phyloP scores from a whole-genome alignment of 2,113 vertebrate genomes.

The Dicentrarchus labrax region DNA sequence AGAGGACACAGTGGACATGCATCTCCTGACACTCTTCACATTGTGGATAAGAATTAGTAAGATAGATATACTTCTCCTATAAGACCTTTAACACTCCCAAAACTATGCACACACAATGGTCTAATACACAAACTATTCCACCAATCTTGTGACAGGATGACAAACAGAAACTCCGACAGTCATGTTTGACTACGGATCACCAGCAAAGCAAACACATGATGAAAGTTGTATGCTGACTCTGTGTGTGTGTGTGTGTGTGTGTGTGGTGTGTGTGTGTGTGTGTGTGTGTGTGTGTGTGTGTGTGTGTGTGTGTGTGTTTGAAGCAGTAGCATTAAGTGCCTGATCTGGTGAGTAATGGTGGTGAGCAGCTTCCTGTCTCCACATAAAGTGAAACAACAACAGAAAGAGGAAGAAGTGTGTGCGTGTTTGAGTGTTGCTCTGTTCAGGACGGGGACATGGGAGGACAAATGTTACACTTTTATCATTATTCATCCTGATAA shows the following conservation, averaged over 20 bases:
- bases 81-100: background rate
- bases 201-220: constrained; percentile 14
- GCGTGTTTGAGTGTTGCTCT: background rate
- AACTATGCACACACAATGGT: background rate
- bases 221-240: background rate
- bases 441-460: background rate
- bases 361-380: constrained; percentile 11
- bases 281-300: constrained; percentile 9
- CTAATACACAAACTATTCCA: background rate
- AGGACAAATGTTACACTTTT: no score
- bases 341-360: background rate
- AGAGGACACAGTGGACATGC: background rate
- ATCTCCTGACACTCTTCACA: background rate
- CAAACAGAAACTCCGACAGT: constrained; percentile 11
- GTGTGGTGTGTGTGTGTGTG: background rate
- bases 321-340: background rate
- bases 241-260: constrained; percentile 7
- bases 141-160: constrained; percentile 21
- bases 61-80: constrained; percentile 20
- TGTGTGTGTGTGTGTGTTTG: background rate
- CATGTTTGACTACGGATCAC: constrained; percentile 23
- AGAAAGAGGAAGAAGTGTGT: constrained; percentile 24
- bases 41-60: background rate
- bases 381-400: background rate
- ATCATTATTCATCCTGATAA: no score